These are phyloP conservation scores for Neodon shergylaensis DNA, from an alignment of 2,113 vertebrate species.

Conservation along the genomic window DNA sequence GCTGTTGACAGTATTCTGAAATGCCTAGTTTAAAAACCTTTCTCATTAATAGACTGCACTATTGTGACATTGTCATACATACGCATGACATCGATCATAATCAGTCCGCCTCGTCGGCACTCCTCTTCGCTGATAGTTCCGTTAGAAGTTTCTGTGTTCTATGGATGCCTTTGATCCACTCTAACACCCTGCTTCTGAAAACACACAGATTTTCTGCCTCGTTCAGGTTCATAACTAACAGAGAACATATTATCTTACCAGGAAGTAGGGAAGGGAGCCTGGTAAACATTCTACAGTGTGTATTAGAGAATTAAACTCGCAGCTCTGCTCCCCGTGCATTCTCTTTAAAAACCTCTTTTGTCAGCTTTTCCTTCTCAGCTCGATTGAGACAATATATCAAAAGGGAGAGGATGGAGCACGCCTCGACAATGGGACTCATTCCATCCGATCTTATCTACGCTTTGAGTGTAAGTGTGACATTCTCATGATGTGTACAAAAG, in stretches of 20 bases:
- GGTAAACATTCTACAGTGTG: neutral
- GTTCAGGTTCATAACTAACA: neutral
- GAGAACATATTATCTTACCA: slow-evolving; percentile 37
- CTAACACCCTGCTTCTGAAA: slow-evolving; percentile 16
- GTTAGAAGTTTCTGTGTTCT: slow-evolving; percentile 16
- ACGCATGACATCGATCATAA: neutral
- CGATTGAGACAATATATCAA: slow-evolving; percentile 34
- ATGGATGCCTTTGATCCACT: slow-evolving; percentile 4
- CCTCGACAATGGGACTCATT: neutral
- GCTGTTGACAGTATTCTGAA: slow-evolving; percentile 7
- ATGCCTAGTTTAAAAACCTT: neutral
- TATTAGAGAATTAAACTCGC: slow-evolving; percentile 7
- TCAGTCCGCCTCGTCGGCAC: too few relatives aligned
- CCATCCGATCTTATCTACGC: neutral
- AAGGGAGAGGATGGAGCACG: slow-evolving; percentile 35
- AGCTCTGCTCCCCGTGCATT: neutral
- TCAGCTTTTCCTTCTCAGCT: slow-evolving; percentile 42
- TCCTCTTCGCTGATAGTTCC: neutral
- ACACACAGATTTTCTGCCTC: slow-evolving; percentile 8
- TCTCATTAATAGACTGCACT: too few relatives aligned
- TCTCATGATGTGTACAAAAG: slow-evolving; percentile 29
- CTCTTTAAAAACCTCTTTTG: slow-evolving; percentile 10
- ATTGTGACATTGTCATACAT: neutral
- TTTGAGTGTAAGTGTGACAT: slow-evolving; percentile 51
- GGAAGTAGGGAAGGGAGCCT: neutral